phyloP scores from a whole-genome alignment of 2,888 invertebrate genomes.

The Lycophotia porphyrea region DNA sequence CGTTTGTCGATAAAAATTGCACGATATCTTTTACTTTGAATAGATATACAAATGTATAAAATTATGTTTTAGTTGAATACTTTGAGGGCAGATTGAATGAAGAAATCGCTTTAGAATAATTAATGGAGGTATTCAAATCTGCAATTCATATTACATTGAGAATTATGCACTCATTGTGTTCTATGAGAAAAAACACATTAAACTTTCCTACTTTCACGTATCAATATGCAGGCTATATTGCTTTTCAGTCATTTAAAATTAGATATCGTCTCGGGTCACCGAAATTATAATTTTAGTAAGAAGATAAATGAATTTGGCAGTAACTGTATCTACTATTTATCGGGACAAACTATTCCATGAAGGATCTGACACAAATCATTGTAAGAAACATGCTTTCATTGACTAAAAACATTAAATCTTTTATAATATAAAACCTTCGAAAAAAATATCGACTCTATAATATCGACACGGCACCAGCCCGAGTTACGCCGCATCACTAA shows the following conservation, averaged over 20 bases:
- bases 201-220: background rate
- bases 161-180: background rate
- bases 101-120: background rate
- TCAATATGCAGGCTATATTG: background rate
- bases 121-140: background rate
- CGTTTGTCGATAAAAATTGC: conserved; percentile 56
- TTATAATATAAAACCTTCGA: background rate
- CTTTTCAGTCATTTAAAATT: background rate
- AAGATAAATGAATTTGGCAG: too few species aligned
- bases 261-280: background rate
- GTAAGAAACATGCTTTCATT: background rate
- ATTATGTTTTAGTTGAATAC: background rate
- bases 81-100: background rate
- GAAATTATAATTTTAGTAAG: background rate
- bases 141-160: background rate
- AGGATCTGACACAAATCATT: background rate
- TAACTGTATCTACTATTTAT: background rate
- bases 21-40: background rate
- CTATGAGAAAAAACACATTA: background rate
- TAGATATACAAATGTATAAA: too few species aligned
- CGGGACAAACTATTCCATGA: background rate
- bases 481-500: conserved; percentile 85
- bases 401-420: background rate
- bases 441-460: conserved; percentile 59
- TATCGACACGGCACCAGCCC: conserved; percentile 81